Percentiles rank a stretch among this genome's conserved stretches.
Conservation (phyloP, 2,797 vertebrate species). For the Phataginus tetradactyla region DNA sequence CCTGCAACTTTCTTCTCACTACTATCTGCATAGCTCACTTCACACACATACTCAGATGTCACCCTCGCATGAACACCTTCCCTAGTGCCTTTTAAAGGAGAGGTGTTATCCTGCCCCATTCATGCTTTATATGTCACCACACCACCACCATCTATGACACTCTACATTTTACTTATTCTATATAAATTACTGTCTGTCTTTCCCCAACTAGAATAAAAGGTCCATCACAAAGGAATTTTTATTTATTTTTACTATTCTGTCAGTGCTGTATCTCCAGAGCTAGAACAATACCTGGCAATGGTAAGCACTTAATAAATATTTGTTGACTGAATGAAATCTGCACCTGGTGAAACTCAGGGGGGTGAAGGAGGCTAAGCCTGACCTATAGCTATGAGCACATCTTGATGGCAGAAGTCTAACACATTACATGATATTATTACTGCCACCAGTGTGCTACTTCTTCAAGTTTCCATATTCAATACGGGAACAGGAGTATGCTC, state of each 20-base stretch:
- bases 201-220: not conserved
- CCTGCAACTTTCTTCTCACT: slow-evolving; percentile 27
- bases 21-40: slow-evolving; percentile 11
- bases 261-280: not conserved
- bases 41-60: slow-evolving; percentile 1
- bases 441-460: not conserved
- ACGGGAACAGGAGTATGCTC: not conserved
- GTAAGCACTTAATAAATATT: not conserved
- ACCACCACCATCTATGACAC: not conserved
- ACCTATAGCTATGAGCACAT: not conserved
- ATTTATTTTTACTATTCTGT: slow-evolving; percentile 3
- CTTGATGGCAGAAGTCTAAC: not conserved
- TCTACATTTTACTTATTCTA: slow-evolving; percentile 7
- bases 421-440: not conserved
- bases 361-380: not conserved
- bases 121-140: not conserved
- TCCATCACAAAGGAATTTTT: not conserved
- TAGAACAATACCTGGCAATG: not conserved
- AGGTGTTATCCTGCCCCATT: not conserved
- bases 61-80: not conserved
- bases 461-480: not conserved
- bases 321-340: not conserved
- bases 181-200: slow-evolving; percentile 19
- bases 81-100: not conserved
- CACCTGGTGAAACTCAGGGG: not conserved